phyloP scores from a whole-genome alignment of 2,113 vertebrate species.

The Gadus chalcogrammus region DNA sequence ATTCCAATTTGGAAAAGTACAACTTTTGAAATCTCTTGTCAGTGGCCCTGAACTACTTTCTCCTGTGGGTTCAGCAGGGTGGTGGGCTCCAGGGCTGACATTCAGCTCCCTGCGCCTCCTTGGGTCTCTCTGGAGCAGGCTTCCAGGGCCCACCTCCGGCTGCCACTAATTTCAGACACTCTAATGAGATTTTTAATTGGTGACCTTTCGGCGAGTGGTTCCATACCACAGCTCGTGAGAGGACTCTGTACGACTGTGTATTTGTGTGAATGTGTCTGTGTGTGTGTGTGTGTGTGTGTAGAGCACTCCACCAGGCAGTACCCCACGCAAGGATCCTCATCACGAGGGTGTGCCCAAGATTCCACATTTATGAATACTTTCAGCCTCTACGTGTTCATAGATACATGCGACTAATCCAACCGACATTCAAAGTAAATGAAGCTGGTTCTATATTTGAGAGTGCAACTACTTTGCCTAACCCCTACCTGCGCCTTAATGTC shows the following conservation, averaged over 20 bases:
- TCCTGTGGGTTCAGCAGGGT: constrained; percentile 43
- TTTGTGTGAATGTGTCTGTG: not conserved
- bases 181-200: constrained; percentile 78
- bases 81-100: constrained; percentile 39
- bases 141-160: constrained; percentile 58
- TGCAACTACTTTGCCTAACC: not conserved
- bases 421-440: too few species aligned
- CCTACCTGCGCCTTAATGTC: not conserved
- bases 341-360: too few species aligned
- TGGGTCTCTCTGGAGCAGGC: constrained; percentile 50
- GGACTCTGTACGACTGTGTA: constrained; percentile 24
- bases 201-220: constrained; percentile 67
- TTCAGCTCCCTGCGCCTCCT: constrained; percentile 51
- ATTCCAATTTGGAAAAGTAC: too few species aligned
- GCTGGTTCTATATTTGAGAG: too few species aligned
- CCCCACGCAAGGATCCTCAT: too few species aligned
- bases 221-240: constrained; percentile 58
- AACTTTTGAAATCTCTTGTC: not conserved
- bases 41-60: constrained; percentile 38
- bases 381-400: too few species aligned
- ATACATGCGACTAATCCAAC: too few species aligned
- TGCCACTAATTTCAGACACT: constrained; percentile 72
- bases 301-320: too few species aligned
- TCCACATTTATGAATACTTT: too few species aligned
- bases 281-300: not conserved